Evolutionary conservation across 1,140 invertebrate species (phyloP).

Genomic region (Ceratoteleas bidentatus): DNA sequence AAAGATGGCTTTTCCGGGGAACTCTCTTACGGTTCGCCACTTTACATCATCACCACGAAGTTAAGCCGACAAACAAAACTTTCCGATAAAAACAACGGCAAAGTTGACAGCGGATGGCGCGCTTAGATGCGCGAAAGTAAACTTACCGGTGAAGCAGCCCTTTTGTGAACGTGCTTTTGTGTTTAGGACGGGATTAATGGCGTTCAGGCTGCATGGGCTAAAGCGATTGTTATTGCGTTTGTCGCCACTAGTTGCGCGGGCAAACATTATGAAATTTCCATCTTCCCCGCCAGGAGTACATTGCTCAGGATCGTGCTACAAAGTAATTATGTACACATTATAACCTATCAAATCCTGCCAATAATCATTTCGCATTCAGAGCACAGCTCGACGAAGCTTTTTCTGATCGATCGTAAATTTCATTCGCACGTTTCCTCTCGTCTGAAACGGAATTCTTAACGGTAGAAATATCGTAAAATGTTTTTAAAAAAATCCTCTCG

Average conservation of each 20-base stretch:
- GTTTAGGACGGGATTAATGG: conserved; percentile 97
- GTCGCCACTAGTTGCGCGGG: conserved; percentile 96
- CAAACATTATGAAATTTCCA: conserved; percentile 99
- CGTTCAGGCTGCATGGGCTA: conserved; percentile 94
- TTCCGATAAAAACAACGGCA: background rate
- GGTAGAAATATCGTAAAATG: too few species aligned
- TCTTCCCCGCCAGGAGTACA: conserved; percentile 95
- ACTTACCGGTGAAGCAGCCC: conserved; percentile 94
- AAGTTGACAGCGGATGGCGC: conserved; percentile 11
- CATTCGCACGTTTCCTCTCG: too few species aligned
- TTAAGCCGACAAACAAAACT: too few species aligned
- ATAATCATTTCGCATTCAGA: conserved; percentile 46
- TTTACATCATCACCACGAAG: too few species aligned
- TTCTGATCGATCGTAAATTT: conserved; percentile 7
- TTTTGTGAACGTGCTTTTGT: conserved; percentile 93
- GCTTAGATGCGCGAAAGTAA: conserved; percentile 38
- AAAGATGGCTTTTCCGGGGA: too few species aligned
- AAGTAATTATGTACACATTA: conserved; percentile 66
- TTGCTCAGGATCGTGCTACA: conserved; percentile 96
- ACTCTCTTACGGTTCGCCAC: too few species aligned
- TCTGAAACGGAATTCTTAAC: too few species aligned
- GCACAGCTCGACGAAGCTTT: conserved; percentile 8
- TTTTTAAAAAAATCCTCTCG: too few species aligned
- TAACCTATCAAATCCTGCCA: conserved; percentile 51
- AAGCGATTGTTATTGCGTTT: conserved; percentile 98